Percentiles rank a stretch among this genome's conserved stretches.
Conservation (phyloP, 64 coral and sea anemone species). For the Actinia tenebrosa region DNA sequence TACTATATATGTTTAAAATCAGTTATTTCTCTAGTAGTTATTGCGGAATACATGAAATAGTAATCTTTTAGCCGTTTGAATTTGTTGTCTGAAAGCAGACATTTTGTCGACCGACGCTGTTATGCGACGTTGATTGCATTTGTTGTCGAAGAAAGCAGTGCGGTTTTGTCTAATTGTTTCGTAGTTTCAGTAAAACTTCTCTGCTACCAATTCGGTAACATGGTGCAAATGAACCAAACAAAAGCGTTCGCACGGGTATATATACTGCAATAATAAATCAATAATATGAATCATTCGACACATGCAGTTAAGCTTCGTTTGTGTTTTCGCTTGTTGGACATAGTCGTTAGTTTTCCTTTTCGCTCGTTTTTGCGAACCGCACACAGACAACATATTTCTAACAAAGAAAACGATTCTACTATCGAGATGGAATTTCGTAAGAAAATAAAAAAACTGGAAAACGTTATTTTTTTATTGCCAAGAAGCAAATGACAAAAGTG, state of each 20-base stretch:
- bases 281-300: neutral
- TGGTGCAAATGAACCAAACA: neutral
- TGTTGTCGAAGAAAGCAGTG: neutral
- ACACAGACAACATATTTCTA: no score
- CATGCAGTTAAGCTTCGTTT: constrained; percentile 19
- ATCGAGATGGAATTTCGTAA: no score
- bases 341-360: neutral
- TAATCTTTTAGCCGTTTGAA: no score
- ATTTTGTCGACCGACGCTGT: neutral
- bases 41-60: no score
- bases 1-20: no score
- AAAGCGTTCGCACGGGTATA: neutral
- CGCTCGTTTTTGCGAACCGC: neutral
- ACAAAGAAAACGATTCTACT: no score
- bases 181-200: neutral
- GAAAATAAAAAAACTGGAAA: no score
- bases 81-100: neutral
- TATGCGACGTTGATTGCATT: neutral
- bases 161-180: neutral
- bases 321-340: neutral
- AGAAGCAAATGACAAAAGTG: neutral
- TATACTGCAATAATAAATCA: neutral
- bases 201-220: neutral
- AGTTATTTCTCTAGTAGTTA: no score
- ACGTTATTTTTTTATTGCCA: no score